A percentile compares a stretch with the other conserved stretches of the same genome.
These are phyloP conservation scores for Toxotes chatareus DNA, from an alignment of 2,113 vertebrate genomes.

Conservation along the genomic window DNA sequence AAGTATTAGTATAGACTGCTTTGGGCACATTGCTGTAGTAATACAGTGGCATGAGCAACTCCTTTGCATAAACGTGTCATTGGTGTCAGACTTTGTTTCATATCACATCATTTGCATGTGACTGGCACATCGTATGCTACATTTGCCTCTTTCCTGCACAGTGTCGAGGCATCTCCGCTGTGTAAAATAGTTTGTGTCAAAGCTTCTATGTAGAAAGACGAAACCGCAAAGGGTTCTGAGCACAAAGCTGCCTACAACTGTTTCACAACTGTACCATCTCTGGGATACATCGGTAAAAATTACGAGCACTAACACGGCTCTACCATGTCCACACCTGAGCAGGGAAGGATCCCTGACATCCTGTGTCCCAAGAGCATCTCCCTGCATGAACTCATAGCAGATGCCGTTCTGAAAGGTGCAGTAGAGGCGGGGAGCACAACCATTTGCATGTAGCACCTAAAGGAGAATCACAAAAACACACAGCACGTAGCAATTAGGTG, in stretches of 20 bases:
- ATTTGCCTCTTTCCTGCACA: not conserved
- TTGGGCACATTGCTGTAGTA: not conserved
- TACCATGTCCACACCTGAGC: constrained; percentile 84
- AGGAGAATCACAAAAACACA: not conserved
- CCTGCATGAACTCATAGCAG: constrained; percentile 96
- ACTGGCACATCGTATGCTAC: not conserved
- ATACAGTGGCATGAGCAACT: not conserved
- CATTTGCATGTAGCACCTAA: constrained; percentile 90
- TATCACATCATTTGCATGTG: not conserved
- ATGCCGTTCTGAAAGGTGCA: constrained; percentile 97
- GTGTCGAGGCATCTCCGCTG: not conserved
- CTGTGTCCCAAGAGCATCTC: constrained; percentile 90
- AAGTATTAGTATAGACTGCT: not conserved
- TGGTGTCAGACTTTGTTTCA: not conserved
- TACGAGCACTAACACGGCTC: not conserved
- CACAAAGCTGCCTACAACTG: not conserved
- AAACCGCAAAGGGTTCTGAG: not conserved
- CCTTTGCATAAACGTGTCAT: not conserved
- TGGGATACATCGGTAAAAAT: not conserved
- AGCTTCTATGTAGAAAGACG: not conserved
- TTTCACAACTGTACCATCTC: not conserved
- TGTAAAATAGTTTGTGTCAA: not conserved
- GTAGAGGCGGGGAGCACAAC: constrained; percentile 95
- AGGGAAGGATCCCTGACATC: constrained; percentile 91
- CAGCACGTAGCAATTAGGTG: not conserved